Percentiles rank a stretch among this genome's conserved stretches.
These are phyloP conservation scores for Lumbricus terrestris DNA, from an alignment of 2,888 invertebrate species.

Conservation along the genomic window DNA sequence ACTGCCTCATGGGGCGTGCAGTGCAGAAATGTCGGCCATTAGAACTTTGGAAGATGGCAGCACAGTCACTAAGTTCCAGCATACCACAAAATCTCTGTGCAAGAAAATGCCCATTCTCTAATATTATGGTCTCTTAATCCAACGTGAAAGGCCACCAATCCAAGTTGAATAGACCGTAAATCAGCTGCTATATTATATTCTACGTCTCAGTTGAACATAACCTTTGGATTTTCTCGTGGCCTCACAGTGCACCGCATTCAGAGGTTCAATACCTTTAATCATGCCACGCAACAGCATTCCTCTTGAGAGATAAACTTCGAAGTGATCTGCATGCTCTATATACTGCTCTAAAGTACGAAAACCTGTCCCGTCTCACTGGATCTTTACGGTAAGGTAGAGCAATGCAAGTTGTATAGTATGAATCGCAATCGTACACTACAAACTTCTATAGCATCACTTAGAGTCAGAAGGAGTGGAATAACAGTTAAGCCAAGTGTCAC, in stretches of 20 bases:
- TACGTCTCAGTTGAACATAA: not conserved
- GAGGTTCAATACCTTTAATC: not conserved
- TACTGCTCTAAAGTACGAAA: not conserved
- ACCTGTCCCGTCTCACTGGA: not conserved
- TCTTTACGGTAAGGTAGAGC: not conserved
- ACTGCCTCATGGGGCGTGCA: not conserved
- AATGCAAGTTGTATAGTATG: not conserved
- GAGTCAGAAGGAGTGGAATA: no score
- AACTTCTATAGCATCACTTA: no score
- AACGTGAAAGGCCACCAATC: not conserved
- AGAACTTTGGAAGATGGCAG: not conserved
- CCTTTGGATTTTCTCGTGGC: not conserved
- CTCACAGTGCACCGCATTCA: not conserved
- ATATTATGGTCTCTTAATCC: not conserved
- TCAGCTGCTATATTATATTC: not conserved
- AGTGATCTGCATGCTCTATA: not conserved
- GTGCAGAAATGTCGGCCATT: not conserved
- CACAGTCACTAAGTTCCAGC: not conserved
- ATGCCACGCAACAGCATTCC: not conserved
- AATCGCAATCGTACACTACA: no score
- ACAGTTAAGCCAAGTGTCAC: no score
- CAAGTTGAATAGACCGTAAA: not conserved
- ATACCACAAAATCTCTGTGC: no score
- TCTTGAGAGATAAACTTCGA: not conserved
- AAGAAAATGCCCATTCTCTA: no score